phyloP scores from a whole-genome alignment of 2,113 vertebrate species.

The Octodon degus region DNA sequence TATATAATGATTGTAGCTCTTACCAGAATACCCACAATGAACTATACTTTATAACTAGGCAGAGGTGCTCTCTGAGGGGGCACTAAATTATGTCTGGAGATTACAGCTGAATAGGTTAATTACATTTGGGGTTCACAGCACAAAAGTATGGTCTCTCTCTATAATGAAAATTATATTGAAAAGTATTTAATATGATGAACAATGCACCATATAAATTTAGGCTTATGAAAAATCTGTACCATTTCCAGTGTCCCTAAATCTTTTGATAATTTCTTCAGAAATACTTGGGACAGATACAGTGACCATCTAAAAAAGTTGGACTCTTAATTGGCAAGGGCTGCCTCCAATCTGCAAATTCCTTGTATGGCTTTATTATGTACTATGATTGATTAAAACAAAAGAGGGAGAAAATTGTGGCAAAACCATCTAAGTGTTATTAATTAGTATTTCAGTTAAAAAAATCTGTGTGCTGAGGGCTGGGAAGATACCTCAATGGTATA shows the following conservation, averaged over 20 bases:
- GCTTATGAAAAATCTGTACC: conserved; percentile 42
- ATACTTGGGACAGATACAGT: background rate
- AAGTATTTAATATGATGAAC: background rate
- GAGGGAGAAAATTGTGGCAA: background rate
- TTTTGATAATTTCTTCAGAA: conserved; percentile 38
- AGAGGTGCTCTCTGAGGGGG: background rate
- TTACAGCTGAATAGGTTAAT: background rate
- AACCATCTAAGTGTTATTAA: background rate
- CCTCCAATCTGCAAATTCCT: background rate
- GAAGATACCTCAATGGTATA: no score
- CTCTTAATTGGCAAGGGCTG: background rate
- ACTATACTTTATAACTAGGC: conserved; percentile 11
- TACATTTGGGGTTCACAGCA: background rate
- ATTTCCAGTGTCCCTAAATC: background rate
- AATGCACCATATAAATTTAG: background rate
- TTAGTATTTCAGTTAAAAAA: background rate
- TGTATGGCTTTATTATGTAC: background rate
- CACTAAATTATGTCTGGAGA: background rate
- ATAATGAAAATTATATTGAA: conserved; percentile 4
- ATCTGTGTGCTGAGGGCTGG: background rate
- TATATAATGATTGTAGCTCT: background rate
- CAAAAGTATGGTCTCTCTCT: background rate
- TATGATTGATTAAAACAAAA: background rate
- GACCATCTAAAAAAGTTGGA: background rate
- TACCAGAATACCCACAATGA: conserved; percentile 18